Percentiles rank a stretch among this genome's conserved stretches.
phyloP scores from a whole-genome alignment of 2,113 vertebrate species.

The Hippotragus niger region DNA sequence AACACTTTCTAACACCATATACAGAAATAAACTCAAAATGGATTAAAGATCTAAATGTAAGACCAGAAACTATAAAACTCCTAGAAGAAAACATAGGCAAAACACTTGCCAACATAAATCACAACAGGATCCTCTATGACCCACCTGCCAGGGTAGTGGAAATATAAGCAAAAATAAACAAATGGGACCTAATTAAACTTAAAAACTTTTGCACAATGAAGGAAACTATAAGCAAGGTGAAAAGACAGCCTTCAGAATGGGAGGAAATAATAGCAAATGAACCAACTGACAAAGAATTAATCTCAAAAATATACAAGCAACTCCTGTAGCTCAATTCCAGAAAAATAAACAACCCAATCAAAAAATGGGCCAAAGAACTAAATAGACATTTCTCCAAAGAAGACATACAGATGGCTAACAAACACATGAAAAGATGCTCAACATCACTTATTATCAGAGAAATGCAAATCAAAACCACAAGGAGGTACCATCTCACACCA shows the following conservation, averaged over 20 bases:
- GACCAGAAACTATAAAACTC: neutral
- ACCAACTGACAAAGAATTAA: neutral
- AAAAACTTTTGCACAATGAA: neutral
- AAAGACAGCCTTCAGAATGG: neutral
- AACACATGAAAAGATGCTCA: neutral
- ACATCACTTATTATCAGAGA: neutral
- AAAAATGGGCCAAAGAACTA: neutral
- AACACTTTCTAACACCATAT: neutral
- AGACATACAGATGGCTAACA: neutral
- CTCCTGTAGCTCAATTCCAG: neutral
- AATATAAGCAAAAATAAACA: neutral
- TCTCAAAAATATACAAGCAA: neutral
- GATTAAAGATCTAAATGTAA: neutral
- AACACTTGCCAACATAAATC: neutral
- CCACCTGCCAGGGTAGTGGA: neutral
- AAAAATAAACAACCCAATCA: neutral
- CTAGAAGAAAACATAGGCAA: neutral
- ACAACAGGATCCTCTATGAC: neutral
- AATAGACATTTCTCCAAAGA: neutral
- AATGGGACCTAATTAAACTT: neutral
- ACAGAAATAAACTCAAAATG: neutral
- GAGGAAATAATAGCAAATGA: neutral
- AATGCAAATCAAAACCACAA: neutral
- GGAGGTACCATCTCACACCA: fast-evolving
- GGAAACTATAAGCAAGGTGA: neutral